Base-by-base conservation (phyloP, 2,797 vertebrate species). In the Chiloscyllium punctatum region DNA sequence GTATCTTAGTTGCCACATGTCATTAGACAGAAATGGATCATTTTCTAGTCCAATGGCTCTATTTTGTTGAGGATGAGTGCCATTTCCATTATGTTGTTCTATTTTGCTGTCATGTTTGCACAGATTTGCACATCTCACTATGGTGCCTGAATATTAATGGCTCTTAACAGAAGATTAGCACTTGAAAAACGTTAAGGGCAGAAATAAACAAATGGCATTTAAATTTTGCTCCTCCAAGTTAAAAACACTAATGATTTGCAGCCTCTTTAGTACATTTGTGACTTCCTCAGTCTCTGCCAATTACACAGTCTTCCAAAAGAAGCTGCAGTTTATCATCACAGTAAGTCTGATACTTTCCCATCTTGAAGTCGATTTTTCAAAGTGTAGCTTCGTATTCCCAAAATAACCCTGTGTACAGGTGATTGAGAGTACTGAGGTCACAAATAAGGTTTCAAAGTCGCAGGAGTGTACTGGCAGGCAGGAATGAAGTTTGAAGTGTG, bases 1-100 rank as follows among this genome's bases (percentile, higher is more conserved):
- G 66, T 71, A 51, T 8, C 74, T 74, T 33, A 33, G 4, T 94
- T 74, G 27, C 13, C 23, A 33, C 42, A 53, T 9, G n/a, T 94
- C 71, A 72, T 94, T 94, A 72, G 69, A 74, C 72, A n/a, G 72
- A 71, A 74, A 51, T 77, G 23, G 94, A 95, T 77, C 42, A 95
- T 95, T 95, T 95, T 95, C 94, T 77, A 48, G 48, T 95, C 94
- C 51, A 77, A 77, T 77, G 94, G 37, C 42, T 21, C 42, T 51
- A 53, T 25, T 94, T 94, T 94, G 69, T n/a, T 69, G 18, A 37
- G n/a, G 62, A 42, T 16, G 53, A 94, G 37, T 37, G 91, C 87
- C 88, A 57, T 57, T 66, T 71, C 37, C 66, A 94, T 94, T 94
- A 94, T 48, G 9, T 94, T 42, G 37, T 94, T 42, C 37, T 68